Evolutionary conservation across 2,113 vertebrate species (phyloP), one percentile per base, ranked within the genome.

Genomic region (Marmota monax): DNA sequence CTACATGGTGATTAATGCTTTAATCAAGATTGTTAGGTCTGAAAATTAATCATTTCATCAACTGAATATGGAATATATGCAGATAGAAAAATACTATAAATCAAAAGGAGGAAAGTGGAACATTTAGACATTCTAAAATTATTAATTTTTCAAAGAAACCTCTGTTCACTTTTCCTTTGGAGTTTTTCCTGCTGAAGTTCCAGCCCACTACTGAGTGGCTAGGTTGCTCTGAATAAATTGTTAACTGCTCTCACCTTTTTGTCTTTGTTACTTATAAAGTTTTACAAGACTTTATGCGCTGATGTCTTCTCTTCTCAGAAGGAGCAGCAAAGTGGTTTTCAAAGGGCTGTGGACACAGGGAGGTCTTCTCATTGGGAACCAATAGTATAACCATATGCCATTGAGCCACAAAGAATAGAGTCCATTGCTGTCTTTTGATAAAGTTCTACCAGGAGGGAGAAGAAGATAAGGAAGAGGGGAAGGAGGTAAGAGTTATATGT

Each of bases 41-140:
- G 89, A 96, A 69, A 98, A 98, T 97, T 97, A 98, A 98, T 98
- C 89, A 98, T 94, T 97, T 97, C 23, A 95, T 97, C 96, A 95
- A 34, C n/a, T 85, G 8, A 90, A 92, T 98, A 93, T 29, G 76
- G 78, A 97, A 96, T 88, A 85, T 25, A 96, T 93, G 86, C 72
- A 14, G 13, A 95, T 84, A 48, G 87, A 79, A 89, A 90, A 96
- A 96, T 85, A 48, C 93, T 96, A 98, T 96, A 82, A 98, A 96
- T 96, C 92, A 96, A 97, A 98, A 93, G 56, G 56, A 88, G 86
- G 45, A 95, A 84, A 74, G 39, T 89, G 34, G 72, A 91, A 94
- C 45, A 84, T 67, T 87, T 37, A 88, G 73, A 92, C 37, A 76
- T 86, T 65, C 61, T 67, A 25, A 95, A 93, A 94, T 84, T 93